Evolutionary conservation across 1,140 invertebrate genomes (phyloP).

Genomic region (Belonocnema kinseyi): DNA sequence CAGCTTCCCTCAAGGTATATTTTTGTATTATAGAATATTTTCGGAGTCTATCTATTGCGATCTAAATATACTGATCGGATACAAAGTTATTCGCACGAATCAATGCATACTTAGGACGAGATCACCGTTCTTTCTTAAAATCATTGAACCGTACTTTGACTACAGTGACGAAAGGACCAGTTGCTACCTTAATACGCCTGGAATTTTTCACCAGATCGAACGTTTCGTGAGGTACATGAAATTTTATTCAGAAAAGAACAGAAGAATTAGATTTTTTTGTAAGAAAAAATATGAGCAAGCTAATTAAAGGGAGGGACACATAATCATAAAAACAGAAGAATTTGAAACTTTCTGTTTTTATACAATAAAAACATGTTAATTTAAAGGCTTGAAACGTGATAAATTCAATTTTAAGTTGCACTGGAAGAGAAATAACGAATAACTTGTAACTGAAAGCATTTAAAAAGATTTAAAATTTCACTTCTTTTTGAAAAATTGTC

Average conservation of each 20-base stretch:
- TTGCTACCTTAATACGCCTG: constrained; percentile 64
- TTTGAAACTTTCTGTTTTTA: too few relatives aligned
- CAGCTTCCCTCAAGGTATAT: constrained; percentile 22
- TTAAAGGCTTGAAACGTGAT: too few relatives aligned
- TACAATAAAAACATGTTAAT: too few relatives aligned
- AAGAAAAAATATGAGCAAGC: not conserved
- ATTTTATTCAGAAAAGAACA: not conserved
- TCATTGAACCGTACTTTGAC: constrained; percentile 64
- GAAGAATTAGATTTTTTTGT: not conserved
- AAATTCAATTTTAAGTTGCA: too few relatives aligned
- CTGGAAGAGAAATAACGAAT: too few relatives aligned
- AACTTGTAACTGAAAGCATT: too few relatives aligned
- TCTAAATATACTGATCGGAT: constrained; percentile 72
- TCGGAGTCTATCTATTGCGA: constrained; percentile 71
- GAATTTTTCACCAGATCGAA: constrained; percentile 70
- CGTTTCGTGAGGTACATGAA: constrained; percentile 67
- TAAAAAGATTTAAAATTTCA: too few relatives aligned
- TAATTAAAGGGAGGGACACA: too few relatives aligned
- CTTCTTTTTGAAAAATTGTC: too few relatives aligned
- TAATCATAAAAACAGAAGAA: too few relatives aligned
- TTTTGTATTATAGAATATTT: constrained; percentile 72
- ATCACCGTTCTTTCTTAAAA: constrained; percentile 69
- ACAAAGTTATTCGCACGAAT: constrained; percentile 69
- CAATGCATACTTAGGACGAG: constrained; percentile 71
- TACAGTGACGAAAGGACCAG: constrained; percentile 62